phyloP scores from a whole-genome alignment of 2,888 invertebrate species.

The Trichogramma evanescens region DNA sequence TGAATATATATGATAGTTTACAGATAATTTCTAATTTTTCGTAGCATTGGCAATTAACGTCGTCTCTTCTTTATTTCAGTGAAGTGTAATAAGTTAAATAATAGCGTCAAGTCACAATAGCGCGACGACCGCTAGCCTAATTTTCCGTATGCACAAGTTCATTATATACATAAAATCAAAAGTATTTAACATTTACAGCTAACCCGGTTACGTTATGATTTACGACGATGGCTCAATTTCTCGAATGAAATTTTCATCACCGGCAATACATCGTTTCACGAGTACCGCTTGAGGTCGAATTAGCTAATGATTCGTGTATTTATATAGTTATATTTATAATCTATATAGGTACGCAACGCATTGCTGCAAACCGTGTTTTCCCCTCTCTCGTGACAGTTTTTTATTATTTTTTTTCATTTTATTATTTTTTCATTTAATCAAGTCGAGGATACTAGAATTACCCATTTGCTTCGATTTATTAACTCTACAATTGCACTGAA shows the following conservation, averaged over 20 bases:
- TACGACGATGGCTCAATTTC: neutral
- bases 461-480: slow-evolving; percentile 28
- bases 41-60: too few relatives aligned
- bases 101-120: slow-evolving; percentile 23
- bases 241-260: neutral
- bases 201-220: slow-evolving; percentile 32
- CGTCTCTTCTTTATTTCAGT: too few relatives aligned
- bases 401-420: slow-evolving; percentile 8
- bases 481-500: slow-evolving; percentile 43
- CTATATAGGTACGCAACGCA: too few relatives aligned
- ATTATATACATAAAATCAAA: slow-evolving; percentile 48
- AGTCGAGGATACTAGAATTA: slow-evolving; percentile 45
- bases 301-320: too few relatives aligned
- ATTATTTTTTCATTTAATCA: neutral
- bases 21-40: too few relatives aligned
- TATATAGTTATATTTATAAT: too few relatives aligned
- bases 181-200: slow-evolving; percentile 46
- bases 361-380: neutral
- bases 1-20: too few relatives aligned
- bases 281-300: neutral
- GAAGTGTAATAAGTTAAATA: neutral
- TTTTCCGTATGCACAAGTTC: slow-evolving; percentile 35
- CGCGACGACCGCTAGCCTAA: slow-evolving; percentile 33
- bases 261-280: neutral
- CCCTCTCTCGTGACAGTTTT: neutral